Base-by-base conservation (phyloP, 2,797 vertebrate genomes). In the Yasuhikotakia modesta region DNA sequence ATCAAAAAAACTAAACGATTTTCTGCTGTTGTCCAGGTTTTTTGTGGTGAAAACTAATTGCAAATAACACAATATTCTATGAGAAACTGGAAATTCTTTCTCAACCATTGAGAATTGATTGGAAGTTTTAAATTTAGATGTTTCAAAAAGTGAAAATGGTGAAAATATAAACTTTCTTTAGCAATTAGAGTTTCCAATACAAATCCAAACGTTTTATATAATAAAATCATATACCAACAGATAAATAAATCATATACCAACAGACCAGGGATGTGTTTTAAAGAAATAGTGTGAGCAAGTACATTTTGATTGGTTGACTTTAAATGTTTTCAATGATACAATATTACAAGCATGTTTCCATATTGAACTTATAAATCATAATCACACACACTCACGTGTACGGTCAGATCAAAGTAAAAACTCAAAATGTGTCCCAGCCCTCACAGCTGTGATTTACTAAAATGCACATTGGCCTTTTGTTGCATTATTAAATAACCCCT, bases 321-420 rank as follows among this genome's bases (percentile, higher is more conserved):
- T 24, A 22, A 24, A 57, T 5, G 55, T 57, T 57, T 14, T n/a
- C 11, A 7, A 60, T 32, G 52, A 58, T 64, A 82, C 87, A 90
- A 89, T 88, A 90, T 88, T 88, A 85, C 87, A 90, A 90, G 90
- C 89, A 91, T 72, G 83, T 87, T 85, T 85, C 79, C 79, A 81
- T 87, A 88, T 84, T 83, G 86, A 81, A 88, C 87, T 76, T 81
- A 32, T 14, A 7, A 71, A 50, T 78, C 45, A 71, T 65, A 65
- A 71, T 76, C 35, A 57, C 39, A 58, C 19, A 63, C 48, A 73
- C 43, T 1, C 19, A 4, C n/a, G n/a, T n/a, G n/a, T n/a, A n/a
- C n/a, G n/a, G n/a, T n/a, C n/a, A 39, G 30, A 53, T 52, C n/a
- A 57, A n/a, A 80, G 16, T 55, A 4, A 27, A 66, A 55, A 66